Conservation (phyloP, 37 sponge, comb jelly and placozoan species). For the Chondrilla cf. caribensis region DNA sequence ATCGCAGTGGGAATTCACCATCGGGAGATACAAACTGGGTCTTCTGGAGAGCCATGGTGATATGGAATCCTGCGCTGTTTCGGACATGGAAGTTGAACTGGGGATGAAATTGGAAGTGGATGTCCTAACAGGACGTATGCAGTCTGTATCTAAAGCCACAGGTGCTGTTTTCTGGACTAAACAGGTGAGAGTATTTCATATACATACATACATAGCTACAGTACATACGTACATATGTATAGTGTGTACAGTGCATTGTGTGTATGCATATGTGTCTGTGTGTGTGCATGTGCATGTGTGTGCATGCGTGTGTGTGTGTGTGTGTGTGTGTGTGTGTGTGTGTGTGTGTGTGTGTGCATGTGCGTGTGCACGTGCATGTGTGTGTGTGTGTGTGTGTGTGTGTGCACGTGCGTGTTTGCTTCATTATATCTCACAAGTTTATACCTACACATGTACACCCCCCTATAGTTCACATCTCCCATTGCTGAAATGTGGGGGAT, state of each 20-base stretch:
- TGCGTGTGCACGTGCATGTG: not conserved
- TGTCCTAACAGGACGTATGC: not conserved
- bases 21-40: conserved; percentile 15
- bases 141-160: not conserved
- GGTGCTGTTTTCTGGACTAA: not conserved
- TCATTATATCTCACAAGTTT: no score
- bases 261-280: not conserved
- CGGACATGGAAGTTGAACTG: not conserved
- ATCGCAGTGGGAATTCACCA: conserved; percentile 62
- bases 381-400: not conserved
- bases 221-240: no score
- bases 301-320: not conserved
- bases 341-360: not conserved
- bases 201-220: no score
- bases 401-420: no score
- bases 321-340: not conserved
- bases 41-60: not conserved
- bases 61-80: not conserved
- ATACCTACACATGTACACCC: not conserved
- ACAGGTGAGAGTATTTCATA: not conserved
- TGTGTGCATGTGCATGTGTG: not conserved
- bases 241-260: no score
- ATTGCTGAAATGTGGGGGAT: conserved; percentile 50
- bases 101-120: not conserved
- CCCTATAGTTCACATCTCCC: conserved; percentile 50